Evolutionary conservation across 2,888 invertebrate species (phyloP), one percentile per base, ranked within the genome.

Genomic region (Phytoseiulus persimilis): DNA sequence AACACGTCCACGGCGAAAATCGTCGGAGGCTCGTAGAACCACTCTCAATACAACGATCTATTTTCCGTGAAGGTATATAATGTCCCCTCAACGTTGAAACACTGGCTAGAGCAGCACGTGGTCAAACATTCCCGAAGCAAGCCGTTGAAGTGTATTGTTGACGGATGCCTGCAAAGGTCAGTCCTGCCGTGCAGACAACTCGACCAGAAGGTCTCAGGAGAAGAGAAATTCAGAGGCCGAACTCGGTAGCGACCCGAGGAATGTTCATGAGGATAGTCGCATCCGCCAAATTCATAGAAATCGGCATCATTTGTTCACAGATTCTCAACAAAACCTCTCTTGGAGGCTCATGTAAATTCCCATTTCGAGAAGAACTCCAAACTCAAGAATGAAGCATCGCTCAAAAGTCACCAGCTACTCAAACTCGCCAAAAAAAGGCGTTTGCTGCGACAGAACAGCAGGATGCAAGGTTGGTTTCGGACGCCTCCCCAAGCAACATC

Each of bases 111-210:
- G 18, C 87, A 87, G 87, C 87, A 87, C 33, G 87, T 87, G 32
- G 87, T 87, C 45, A 87, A 87, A 87, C 87, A 87, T 87, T 87
- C 87, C 87, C 87, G 87, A 33, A 87, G 87, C 87, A 87, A 87
- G 31, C 87, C 87, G n/a, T 45, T 87, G 32, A 87, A 87, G 18
- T 87, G 87, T 32, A 87, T 87, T 28, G 87, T 87, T 45, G 87
- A 87, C 87, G 87, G 87, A 87, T 87, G 87, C 87, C 87, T 45
- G n/a, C 87, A 87, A 87, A 87, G 87, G 87, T 87, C 3, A 32
- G 87, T 65, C 9, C 1, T 65, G 5, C 65, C 5, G 65, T 39
- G n/a, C n/a, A n/a, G 39, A 39, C 39, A 65, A 65, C 18, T 65
- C 28, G 18, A 23, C 65, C n/a, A n/a, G n/a, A n/a, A n/a, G n/a